Base-by-base conservation (phyloP, 2,797 vertebrate genomes). In the Hozukius guyotensis region DNA sequence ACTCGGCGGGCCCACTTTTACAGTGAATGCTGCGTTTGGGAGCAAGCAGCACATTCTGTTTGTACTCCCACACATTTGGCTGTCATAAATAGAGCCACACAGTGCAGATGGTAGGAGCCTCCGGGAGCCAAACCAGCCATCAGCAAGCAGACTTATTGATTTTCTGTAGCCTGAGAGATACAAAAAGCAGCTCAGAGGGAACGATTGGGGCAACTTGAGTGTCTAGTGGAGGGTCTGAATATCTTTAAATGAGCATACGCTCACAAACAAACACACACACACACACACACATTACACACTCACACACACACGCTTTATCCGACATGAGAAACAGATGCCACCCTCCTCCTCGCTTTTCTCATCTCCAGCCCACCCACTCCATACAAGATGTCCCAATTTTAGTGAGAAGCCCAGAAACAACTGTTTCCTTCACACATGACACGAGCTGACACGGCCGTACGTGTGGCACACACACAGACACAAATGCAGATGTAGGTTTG, bases 31-130 rank as follows among this genome's bases (percentile, higher is more conserved):
- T 84, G 79, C 73, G 52, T 91, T 84, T 77, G 79, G 82, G 87
- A 89, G 81, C 64, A 71, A 66, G 83, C 71, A 68, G 80, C 77
- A 81, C 79, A 80, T 90, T 87, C 85, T 90, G 80, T 90, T 88
- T 85, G 63, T 82, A 86, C 92, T 88, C 93, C 91, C 89, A 94
- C 92, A 83, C 88, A 66, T 87, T 88, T 88, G 84, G 88, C 87
- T 87, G 82, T 88, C 89, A 79, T 81, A 88, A 92, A 88, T 81
- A 84, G 66, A 87, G 80, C 80, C 80, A 76, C 85, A 65, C 85
- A 60, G 87, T 88, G 84, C 88, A 93, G 90, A 92, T 90, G 91
- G 89, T 75, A 34, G 63, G 76, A 89, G 84, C 82, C 81, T 86
- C 80, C 72, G 63, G 81, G 87, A 87, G 87, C 62, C 69, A 77